These are phyloP conservation scores for Sesia bembeciformis DNA, from an alignment of 2,888 invertebrate genomes.

Conservation along the genomic window DNA sequence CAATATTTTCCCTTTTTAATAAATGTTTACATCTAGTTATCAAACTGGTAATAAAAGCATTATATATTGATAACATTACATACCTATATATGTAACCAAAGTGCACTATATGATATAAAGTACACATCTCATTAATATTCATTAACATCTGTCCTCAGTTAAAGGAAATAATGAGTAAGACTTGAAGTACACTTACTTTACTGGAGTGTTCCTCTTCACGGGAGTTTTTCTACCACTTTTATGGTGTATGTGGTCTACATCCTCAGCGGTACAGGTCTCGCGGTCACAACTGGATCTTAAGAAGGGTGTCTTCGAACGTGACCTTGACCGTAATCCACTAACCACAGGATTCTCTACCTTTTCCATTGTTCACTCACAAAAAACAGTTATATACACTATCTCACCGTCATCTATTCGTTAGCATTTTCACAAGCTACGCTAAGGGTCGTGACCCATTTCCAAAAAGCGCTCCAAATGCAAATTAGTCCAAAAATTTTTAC, in stretches of 20 bases:
- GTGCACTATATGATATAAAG: too few species aligned
- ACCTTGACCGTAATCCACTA: conserved; percentile 78
- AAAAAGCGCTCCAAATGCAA: conserved; percentile 26
- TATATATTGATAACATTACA: too few species aligned
- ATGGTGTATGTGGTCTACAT: conserved; percentile 58
- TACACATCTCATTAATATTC: too few species aligned
- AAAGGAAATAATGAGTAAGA: too few species aligned
- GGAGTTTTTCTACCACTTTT: conserved; percentile 69
- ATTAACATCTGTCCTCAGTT: too few species aligned
- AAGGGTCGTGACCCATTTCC: conserved; percentile 26
- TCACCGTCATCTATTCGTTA: conserved; percentile 14
- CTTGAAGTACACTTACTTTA: conserved; percentile 49
- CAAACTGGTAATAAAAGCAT: too few species aligned
- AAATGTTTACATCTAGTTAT: too few species aligned
- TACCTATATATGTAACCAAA: too few species aligned
- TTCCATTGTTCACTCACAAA: conserved; percentile 42
- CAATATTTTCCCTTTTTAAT: too few species aligned
- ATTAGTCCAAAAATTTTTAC: conserved; percentile 26
- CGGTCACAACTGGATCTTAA: conserved; percentile 73
- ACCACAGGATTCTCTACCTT: conserved; percentile 60
- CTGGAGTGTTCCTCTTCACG: conserved; percentile 59
- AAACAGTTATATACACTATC: conserved; percentile 1
- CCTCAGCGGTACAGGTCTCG: conserved; percentile 69
- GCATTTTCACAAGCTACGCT: conserved; percentile 25
- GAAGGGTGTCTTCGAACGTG: conserved; percentile 81